Percentiles rank a stretch among this genome's conserved stretches.
Evolutionary conservation across 2,888 invertebrate genomes (phyloP).

Genomic region (Drosophila subquinaria): DNA sequence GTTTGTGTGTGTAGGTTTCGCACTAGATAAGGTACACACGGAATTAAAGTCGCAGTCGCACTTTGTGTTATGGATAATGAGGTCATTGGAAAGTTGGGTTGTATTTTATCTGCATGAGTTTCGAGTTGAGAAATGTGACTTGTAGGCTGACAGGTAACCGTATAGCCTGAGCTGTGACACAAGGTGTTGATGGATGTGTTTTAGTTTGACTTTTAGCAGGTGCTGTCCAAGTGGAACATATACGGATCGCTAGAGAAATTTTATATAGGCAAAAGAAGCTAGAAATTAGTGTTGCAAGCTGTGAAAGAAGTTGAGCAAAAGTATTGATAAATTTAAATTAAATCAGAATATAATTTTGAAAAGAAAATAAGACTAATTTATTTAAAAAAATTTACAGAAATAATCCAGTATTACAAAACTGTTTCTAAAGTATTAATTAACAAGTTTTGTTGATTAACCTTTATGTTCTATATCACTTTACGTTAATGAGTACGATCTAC

Average conservation of each 20-base stretch:
- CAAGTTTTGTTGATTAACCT: slow-evolving; percentile 15
- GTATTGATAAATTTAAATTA: background rate
- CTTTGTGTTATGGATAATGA: slow-evolving; percentile 42
- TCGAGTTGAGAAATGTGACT: slow-evolving; percentile 40
- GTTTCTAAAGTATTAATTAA: slow-evolving; percentile 3
- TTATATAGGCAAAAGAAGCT: background rate
- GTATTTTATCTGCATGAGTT: slow-evolving; percentile 48
- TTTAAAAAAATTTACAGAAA: background rate
- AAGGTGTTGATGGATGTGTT: slow-evolving; percentile 46
- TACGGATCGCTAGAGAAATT: slow-evolving; percentile 18
- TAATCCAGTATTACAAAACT: background rate
- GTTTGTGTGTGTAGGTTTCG: slow-evolving; percentile 50
- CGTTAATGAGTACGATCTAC: slow-evolving; percentile 43
- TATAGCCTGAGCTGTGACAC: slow-evolving; percentile 38
- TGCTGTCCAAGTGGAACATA: slow-evolving; percentile 9
- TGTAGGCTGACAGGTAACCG: slow-evolving; percentile 42
- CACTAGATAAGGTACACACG: slow-evolving; percentile 45
- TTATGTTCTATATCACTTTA: slow-evolving; percentile 23
- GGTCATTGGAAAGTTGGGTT: slow-evolving; percentile 72
- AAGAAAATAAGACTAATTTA: background rate
- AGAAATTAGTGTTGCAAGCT: slow-evolving; percentile 6
- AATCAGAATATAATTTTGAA: background rate
- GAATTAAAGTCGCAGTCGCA: slow-evolving; percentile 42
- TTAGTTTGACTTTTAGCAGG: slow-evolving; percentile 24
- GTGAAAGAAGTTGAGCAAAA: background rate